A percentile compares a stretch with the other conserved stretches of the same genome.
Conservation (phyloP, 2,113 vertebrate genomes). For the Cranoglanis bouderius region DNA sequence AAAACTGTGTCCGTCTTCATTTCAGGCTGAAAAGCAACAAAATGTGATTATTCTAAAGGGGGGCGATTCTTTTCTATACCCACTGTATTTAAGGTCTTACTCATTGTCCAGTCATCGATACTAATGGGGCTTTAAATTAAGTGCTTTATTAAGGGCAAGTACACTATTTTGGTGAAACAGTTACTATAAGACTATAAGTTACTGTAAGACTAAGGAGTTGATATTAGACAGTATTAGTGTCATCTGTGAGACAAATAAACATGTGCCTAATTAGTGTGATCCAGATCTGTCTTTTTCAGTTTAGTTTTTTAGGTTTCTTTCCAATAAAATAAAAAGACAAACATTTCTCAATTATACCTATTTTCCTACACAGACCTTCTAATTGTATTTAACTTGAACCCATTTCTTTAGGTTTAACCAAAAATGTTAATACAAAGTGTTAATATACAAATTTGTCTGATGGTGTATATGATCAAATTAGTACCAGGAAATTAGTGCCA, state of each 20-base stretch:
- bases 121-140: not conserved
- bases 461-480: not conserved
- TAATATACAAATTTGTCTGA: not conserved
- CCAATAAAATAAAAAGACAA: not conserved
- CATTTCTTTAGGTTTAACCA: not conserved
- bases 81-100: not conserved
- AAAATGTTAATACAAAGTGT: not conserved
- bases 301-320: not conserved
- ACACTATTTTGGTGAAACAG: not conserved
- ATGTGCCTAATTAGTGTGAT: not conserved
- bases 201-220: not conserved
- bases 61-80: no score
- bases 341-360: not conserved
- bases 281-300: not conserved
- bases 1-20: no score
- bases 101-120: not conserved
- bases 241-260: no score
- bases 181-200: not conserved
- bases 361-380: not conserved
- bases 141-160: not conserved
- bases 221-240: no score
- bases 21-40: no score
- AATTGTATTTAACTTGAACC: not conserved
- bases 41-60: no score
- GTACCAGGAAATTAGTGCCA: not conserved